Conservation (phyloP, 2,888 invertebrate genomes). For the Agriopis aurantiaria region DNA sequence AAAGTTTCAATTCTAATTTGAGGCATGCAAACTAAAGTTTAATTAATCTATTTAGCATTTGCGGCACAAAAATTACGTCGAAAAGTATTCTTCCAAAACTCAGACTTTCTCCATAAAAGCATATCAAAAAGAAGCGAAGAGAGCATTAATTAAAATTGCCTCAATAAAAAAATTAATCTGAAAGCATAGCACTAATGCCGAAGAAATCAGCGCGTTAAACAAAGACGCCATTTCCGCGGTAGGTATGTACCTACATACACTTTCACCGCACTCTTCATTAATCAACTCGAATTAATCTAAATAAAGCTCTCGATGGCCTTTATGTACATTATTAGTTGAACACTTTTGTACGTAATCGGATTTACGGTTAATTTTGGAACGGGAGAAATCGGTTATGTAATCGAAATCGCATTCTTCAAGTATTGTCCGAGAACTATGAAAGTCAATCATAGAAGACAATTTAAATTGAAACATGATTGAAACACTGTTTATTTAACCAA, state of each 20-base stretch:
- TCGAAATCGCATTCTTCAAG: slow-evolving; percentile 27
- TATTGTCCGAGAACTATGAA: slow-evolving; percentile 15
- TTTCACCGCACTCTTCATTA: slow-evolving; percentile 73
- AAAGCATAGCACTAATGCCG: slow-evolving; percentile 43
- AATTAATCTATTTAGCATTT: not conserved
- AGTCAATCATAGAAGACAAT: slow-evolving; percentile 6
- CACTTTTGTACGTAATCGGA: slow-evolving; percentile 43
- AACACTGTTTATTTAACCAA: not conserved
- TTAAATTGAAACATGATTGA: slow-evolving; percentile 7
- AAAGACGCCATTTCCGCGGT: slow-evolving; percentile 53
- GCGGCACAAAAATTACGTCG: not conserved
- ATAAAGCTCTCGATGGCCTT: slow-evolving; percentile 57
- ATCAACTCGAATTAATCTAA: slow-evolving; percentile 75
- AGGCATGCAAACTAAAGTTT: not conserved
- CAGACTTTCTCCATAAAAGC: slow-evolving; percentile 26
- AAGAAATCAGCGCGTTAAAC: slow-evolving; percentile 52
- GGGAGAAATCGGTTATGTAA: slow-evolving; percentile 45
- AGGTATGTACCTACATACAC: slow-evolving; percentile 44
- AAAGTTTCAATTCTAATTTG: too few relatives aligned
- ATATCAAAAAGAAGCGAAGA: slow-evolving; percentile 21
- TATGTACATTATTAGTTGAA: slow-evolving; percentile 42
- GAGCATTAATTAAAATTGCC: slow-evolving; percentile 35
- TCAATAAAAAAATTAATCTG: slow-evolving; percentile 37
- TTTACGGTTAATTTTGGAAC: slow-evolving; percentile 41
- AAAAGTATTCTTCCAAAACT: not conserved